These are phyloP conservation scores for Cylloceria caligata DNA, from an alignment of 2,888 invertebrate genomes.

Conservation along the genomic window DNA sequence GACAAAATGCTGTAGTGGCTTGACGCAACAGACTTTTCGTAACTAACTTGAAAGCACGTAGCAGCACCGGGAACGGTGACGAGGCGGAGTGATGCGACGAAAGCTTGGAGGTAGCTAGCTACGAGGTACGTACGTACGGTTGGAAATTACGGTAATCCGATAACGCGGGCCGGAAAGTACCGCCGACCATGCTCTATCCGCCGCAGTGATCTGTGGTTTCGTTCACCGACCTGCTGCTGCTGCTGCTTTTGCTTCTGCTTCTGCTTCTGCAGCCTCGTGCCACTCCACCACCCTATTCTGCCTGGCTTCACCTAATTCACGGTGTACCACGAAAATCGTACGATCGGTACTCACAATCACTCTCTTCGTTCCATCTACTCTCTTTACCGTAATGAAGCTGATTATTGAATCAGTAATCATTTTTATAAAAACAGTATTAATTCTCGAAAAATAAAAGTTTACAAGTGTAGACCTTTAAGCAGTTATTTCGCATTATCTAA, in stretches of 20 bases:
- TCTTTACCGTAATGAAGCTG: slow-evolving; percentile 2
- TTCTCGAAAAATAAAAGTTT: neutral
- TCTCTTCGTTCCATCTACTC: slow-evolving; percentile 17
- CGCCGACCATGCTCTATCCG: slow-evolving; percentile 66
- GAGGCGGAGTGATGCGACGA: slow-evolving; percentile 55
- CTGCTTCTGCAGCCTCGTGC: slow-evolving; percentile 41
- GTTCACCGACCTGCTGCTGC: slow-evolving; percentile 62
- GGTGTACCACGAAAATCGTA: slow-evolving; percentile 63
- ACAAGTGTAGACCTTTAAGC: neutral
- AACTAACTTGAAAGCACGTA: slow-evolving; percentile 43
- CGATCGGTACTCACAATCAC: slow-evolving; percentile 61
- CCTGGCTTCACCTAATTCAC: slow-evolving; percentile 59
- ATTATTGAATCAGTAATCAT: neutral
- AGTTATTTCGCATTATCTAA: neutral
- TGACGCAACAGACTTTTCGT: slow-evolving; percentile 54
- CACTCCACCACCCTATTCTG: slow-evolving; percentile 30
- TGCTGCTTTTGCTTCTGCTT: slow-evolving; percentile 35
- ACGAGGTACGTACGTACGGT: slow-evolving; percentile 47
- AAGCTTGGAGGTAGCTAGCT: slow-evolving; percentile 58
- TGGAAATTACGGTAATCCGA: slow-evolving; percentile 69
- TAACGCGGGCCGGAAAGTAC: slow-evolving; percentile 67
- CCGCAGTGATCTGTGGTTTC: slow-evolving; percentile 69
- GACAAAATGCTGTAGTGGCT: slow-evolving; percentile 43
- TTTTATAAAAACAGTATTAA: neutral
- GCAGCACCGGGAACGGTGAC: slow-evolving; percentile 22